phyloP scores from a whole-genome alignment of 2,113 vertebrate genomes.

The Chloroceryle aenea region DNA sequence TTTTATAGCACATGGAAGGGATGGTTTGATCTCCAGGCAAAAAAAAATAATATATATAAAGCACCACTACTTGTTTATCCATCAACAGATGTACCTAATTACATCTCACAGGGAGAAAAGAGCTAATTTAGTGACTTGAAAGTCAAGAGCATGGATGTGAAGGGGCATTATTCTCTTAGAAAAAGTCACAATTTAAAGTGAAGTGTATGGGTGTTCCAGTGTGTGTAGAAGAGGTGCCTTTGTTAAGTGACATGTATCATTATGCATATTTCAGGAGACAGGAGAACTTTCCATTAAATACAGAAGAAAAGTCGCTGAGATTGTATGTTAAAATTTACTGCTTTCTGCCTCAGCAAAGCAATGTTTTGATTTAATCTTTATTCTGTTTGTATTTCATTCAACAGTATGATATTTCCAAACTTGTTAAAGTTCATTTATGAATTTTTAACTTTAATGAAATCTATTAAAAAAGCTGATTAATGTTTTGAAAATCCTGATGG shows the following conservation, averaged over 20 bases:
- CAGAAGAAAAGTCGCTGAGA: neutral
- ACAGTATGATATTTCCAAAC: neutral
- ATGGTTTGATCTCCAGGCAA: slow-evolving; percentile 53
- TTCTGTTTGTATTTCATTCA: slow-evolving; percentile 8
- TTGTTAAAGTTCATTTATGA: neutral
- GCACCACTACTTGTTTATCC: slow-evolving; percentile 70
- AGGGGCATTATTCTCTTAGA: neutral
- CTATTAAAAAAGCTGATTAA: neutral
- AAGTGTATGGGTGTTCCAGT: neutral
- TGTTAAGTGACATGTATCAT: neutral
- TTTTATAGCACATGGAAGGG: slow-evolving; percentile 50
- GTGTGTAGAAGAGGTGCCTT: neutral
- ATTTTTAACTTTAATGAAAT: neutral
- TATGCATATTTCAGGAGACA: neutral
- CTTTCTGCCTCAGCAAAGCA: neutral
- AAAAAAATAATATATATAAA: neutral
- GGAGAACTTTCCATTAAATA: slow-evolving; percentile 19
- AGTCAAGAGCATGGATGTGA: neutral
- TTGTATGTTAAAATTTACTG: neutral
- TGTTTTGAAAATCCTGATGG: neutral
- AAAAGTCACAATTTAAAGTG: slow-evolving; percentile 10
- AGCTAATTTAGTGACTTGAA: slow-evolving; percentile 57
- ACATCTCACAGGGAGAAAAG: slow-evolving; percentile 59
- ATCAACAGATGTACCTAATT: slow-evolving; percentile 75
- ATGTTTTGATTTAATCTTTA: slow-evolving; percentile 10